A percentile compares a stretch with the other conserved stretches of the same genome.
Evolutionary conservation across 2,113 vertebrate species (phyloP).

Genomic region (Capra hircus): DNA sequence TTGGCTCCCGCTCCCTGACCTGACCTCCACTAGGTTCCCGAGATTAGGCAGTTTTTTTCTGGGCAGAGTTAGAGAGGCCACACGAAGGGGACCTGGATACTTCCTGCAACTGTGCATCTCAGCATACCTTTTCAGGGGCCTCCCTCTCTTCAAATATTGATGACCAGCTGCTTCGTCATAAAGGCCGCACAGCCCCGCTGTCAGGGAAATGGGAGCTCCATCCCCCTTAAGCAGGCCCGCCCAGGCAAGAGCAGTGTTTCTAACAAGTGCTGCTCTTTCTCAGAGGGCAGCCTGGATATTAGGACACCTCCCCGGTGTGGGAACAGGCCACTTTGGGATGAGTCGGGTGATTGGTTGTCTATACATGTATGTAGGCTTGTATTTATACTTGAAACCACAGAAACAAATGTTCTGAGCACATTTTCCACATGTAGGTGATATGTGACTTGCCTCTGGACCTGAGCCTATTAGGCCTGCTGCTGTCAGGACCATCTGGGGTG

Average conservation of each 20-base stretch:
- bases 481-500: not conserved
- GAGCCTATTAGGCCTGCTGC: not conserved
- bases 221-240: fast-evolving
- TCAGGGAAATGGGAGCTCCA: not conserved
- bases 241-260: not conserved
- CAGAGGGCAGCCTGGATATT: not conserved
- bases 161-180: not conserved
- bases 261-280: fast-evolving
- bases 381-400: not conserved
- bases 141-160: slow-evolving; percentile 1
- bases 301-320: not conserved
- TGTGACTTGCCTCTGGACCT: not conserved
- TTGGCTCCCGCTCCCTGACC: not conserved
- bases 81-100: not conserved
- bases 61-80: not conserved
- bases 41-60: not conserved
- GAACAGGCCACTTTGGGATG: not conserved
- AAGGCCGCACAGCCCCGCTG: not conserved
- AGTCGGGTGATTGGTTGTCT: not conserved
- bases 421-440: not conserved
- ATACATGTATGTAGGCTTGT: not conserved
- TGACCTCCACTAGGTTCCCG: not conserved
- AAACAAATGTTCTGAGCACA: not conserved
- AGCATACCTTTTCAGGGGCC: not conserved
- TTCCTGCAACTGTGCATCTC: not conserved